Evolutionary conservation across 2,797 vertebrate species (phyloP), one percentile per base, ranked within the genome.

Genomic region (Centroberyx gerrardi): DNA sequence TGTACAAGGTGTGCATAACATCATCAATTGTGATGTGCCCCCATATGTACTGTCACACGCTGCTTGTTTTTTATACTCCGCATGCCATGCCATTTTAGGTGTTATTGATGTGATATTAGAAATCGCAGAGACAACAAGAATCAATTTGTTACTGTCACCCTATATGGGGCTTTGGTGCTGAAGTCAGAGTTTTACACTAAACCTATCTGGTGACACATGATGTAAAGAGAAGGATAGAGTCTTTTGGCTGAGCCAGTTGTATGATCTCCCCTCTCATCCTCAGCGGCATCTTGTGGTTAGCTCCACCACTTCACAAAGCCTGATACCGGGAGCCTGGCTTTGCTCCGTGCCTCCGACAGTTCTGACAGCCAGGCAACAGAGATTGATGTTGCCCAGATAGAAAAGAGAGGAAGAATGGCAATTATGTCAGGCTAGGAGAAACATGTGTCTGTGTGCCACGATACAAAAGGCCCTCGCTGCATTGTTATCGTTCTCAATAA

Each of bases 361-460:
- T 94, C 92, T 94, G 94, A 94, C 95, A 95, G 93, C 91, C 83
- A 84, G 46, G 89, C 94, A 93, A 90, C 92, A 87, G 88, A 94
- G 94, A 95, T 95, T 95, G 95, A 96, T 96, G 94, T 92, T 92
- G 90, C 87, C 87, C 90, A 90, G 94, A 95, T 95, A 93, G 94
- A 93, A 95, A 94, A 93, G 90, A 94, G 92, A 92, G 91, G 92
- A 92, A 94, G 93, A 95, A 94, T 94, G 93, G 93, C 94, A 95
- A 95, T 95, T 95, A 94, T 95, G 94, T 95, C 94, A 94, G 81
- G 88, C 92, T 85, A 78, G 88, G 80, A 94, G 92, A 94, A 93
- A 95, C 94, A 94, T 90, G 88, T 95, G 95, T 95, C 94, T 93
- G 85, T 80, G 86, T 48, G 54, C 82, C n/a, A 80, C 86, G 86